A percentile compares a stretch with the other conserved stretches of the same genome.
phyloP scores from a whole-genome alignment of 1,140 invertebrate genomes.

The Scaptomyza hsui region DNA sequence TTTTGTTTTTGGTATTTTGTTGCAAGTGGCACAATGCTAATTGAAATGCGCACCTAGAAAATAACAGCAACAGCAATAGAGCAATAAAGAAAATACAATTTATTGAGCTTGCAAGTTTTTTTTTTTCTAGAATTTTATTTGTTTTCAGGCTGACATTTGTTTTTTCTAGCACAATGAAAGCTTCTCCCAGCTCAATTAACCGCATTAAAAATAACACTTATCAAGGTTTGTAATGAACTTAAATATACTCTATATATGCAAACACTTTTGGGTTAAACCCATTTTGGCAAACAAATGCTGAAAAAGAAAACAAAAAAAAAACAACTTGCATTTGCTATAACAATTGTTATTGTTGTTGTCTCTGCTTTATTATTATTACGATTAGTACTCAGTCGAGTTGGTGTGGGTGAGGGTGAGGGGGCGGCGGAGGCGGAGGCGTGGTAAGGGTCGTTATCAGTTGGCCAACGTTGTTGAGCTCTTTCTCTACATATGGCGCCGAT shows the following conservation, averaged over 20 bases:
- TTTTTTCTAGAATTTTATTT: neutral
- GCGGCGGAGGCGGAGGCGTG: too few species aligned
- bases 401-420: neutral
- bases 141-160: too few species aligned
- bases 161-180: too few species aligned
- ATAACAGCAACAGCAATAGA: conserved; percentile 28
- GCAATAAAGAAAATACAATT: conserved; percentile 14
- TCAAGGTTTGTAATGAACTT: conserved; percentile 1
- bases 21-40: conserved; percentile 66
- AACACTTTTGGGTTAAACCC: conserved; percentile 2
- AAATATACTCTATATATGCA: neutral
- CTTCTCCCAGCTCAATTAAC: too few species aligned
- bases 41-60: conserved; percentile 59
- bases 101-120: neutral
- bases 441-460: conserved; percentile 21
- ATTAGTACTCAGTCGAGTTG: conserved; percentile 12
- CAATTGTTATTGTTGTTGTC: conserved; percentile 20
- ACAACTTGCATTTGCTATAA: conserved; percentile 6
- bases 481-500: neutral
- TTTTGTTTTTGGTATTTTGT: conserved; percentile 29
- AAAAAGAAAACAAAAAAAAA: conserved; percentile 1
- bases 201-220: neutral
- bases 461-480: neutral
- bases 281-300: neutral
- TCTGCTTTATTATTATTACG: conserved; percentile 39